phyloP scores from a whole-genome alignment of 2,113 vertebrate species.

The Garra rufa region DNA sequence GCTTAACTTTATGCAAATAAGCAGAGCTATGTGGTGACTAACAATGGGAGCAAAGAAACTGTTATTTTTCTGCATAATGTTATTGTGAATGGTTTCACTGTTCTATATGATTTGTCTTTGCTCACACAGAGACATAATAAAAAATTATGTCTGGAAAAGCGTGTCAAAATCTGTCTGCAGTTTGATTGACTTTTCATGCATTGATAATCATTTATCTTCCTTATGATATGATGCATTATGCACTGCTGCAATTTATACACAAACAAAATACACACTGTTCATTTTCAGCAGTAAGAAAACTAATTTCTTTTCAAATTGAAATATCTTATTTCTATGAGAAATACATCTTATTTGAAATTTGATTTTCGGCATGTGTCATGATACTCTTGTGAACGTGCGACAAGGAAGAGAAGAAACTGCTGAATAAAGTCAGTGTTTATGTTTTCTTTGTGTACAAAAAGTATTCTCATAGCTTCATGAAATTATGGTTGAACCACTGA shows the following conservation, averaged over 20 bases:
- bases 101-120: background rate
- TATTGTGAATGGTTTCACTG: background rate
- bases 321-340: background rate
- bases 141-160: background rate
- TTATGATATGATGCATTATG: background rate
- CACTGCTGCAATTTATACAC: background rate
- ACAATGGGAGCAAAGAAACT: background rate
- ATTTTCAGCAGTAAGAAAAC: background rate
- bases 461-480: too few relatives aligned
- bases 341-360: background rate
- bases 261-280: background rate
- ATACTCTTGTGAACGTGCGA: too few relatives aligned
- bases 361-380: too few relatives aligned
- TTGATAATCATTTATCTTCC: background rate
- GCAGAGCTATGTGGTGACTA: background rate
- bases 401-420: too few relatives aligned
- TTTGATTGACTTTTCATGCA: slow-evolving; percentile 27
- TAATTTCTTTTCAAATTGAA: background rate
- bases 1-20: background rate
- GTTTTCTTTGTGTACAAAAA: too few relatives aligned
- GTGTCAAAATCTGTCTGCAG: background rate
- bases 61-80: background rate
- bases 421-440: too few relatives aligned
- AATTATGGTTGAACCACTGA: too few relatives aligned
- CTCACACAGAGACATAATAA: background rate